Evolutionary conservation across 2,888 invertebrate species (phyloP).

Genomic region (Dicyrtomina minuta): DNA sequence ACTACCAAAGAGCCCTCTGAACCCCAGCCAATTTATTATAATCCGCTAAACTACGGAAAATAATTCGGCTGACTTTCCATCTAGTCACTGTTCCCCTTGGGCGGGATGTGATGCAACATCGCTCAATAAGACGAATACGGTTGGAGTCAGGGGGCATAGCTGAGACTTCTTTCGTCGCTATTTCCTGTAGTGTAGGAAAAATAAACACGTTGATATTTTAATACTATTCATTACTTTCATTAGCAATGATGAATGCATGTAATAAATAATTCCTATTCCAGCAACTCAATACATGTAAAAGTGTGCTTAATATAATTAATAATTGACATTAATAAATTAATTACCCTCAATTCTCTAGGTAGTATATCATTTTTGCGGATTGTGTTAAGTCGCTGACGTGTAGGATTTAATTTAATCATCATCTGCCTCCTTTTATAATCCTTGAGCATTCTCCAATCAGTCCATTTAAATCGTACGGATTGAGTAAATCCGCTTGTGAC

Average conservation of each 20-base stretch:
- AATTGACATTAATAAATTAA: too few species aligned
- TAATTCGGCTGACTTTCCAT: constrained; percentile 86
- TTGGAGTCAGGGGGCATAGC: constrained; percentile 75
- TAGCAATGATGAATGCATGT: too few species aligned
- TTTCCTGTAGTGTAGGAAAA: constrained; percentile 66
- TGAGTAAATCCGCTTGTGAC: constrained; percentile 5
- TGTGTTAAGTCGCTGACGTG: constrained; percentile 77
- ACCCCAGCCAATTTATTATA: constrained; percentile 89
- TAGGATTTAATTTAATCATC: constrained; percentile 72
- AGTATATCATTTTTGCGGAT: constrained; percentile 78
- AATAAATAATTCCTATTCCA: too few species aligned
- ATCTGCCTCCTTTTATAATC: constrained; percentile 80
- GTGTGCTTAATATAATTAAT: too few species aligned
- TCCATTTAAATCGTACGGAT: constrained; percentile 63
- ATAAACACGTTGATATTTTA: background rate
- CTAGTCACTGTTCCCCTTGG: constrained; percentile 74
- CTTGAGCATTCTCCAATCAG: constrained; percentile 79
- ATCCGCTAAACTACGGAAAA: constrained; percentile 88
- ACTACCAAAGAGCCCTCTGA: constrained; percentile 86
- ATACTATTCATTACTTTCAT: too few species aligned
- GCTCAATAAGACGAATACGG: constrained; percentile 66
- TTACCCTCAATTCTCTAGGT: constrained; percentile 70
- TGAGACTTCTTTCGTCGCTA: constrained; percentile 73
- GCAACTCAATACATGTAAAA: too few species aligned
- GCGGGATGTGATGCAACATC: constrained; percentile 88